Conservation (phyloP, 2,113 vertebrate genomes). For the Rissa tridactyla region DNA sequence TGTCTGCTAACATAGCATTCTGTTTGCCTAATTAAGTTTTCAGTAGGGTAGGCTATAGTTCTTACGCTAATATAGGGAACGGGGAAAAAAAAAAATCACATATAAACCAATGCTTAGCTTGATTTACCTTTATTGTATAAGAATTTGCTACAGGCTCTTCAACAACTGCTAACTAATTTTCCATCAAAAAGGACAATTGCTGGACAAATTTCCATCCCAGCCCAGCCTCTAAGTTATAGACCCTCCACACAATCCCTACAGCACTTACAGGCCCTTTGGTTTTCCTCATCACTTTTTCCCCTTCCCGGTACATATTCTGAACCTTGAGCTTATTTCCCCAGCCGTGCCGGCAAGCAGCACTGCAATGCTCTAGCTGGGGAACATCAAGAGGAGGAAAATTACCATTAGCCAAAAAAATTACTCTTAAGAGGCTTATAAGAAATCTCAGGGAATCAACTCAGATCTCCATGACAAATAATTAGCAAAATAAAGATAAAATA, state of each 20-base stretch:
- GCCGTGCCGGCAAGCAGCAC: slow-evolving; percentile 4
- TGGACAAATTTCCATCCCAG: slow-evolving; percentile 2
- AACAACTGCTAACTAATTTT: slow-evolving; percentile 38
- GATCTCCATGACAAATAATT: slow-evolving; percentile 62
- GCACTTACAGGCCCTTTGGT: neutral
- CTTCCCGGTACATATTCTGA: slow-evolving; percentile 36
- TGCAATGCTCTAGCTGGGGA: slow-evolving; percentile 26
- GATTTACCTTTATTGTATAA: slow-evolving; percentile 52
- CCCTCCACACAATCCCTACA: neutral
- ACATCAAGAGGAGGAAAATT: slow-evolving; percentile 38
- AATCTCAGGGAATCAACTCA: slow-evolving; percentile 45
- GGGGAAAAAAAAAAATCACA: neutral
- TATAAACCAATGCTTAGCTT: slow-evolving; percentile 43
- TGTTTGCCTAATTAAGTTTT: slow-evolving; percentile 65
- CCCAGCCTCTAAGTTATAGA: neutral
- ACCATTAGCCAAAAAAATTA: slow-evolving; percentile 49
- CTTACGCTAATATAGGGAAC: slow-evolving; percentile 21
- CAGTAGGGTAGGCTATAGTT: slow-evolving; percentile 43
- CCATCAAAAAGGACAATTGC: slow-evolving; percentile 27
- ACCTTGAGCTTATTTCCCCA: slow-evolving; percentile 42
- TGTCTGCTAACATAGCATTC: slow-evolving; percentile 61
- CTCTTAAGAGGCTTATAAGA: slow-evolving; percentile 56
- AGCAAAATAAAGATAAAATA: slow-evolving; percentile 62
- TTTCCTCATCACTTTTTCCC: slow-evolving; percentile 24
- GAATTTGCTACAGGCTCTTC: slow-evolving; percentile 37